Conservation (phyloP, 2,888 invertebrate species). For the Sclerodermus sp. region DNA sequence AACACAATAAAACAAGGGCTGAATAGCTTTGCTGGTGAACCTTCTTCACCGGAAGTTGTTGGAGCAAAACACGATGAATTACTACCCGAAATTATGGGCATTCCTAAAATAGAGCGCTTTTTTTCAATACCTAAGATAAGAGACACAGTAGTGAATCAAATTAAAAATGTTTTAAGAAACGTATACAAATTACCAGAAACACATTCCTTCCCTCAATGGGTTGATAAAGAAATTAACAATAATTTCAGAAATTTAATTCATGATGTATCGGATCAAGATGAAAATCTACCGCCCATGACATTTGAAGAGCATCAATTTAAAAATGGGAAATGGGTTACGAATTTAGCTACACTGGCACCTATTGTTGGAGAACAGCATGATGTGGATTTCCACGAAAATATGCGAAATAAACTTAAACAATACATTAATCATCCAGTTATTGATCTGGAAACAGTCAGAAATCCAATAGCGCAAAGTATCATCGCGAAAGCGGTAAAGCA, state of each 20-base stretch:
- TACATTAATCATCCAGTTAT: conserved; percentile 26
- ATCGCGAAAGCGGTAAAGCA: conserved; percentile 36
- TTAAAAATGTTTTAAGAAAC: conserved; percentile 24
- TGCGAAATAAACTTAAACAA: conserved; percentile 12
- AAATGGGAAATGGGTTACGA: conserved; percentile 20
- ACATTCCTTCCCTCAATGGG: conserved; percentile 12
- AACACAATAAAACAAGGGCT: conserved; percentile 34
- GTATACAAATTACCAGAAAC: conserved; percentile 5
- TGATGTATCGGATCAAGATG: conserved; percentile 2
- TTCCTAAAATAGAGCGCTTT: conserved; percentile 32
- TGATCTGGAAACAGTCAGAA: conserved; percentile 17
- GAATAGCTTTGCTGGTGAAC: conserved; percentile 28
- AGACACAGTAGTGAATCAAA: conserved; percentile 26
- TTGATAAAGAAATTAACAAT: conserved; percentile 18
- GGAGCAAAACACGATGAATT: conserved; percentile 16
- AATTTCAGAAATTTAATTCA: conserved; percentile 11
- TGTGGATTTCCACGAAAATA: not conserved
- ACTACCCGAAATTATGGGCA: conserved; percentile 26
- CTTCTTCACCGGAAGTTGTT: conserved; percentile 9
- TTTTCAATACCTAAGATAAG: conserved; percentile 34
- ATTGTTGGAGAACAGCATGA: not conserved
- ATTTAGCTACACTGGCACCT: conserved; percentile 12
- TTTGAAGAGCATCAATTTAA: conserved; percentile 26
- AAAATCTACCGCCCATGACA: conserved; percentile 8
- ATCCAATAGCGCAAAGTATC: conserved; percentile 33